A percentile compares a stretch with the other conserved stretches of the same genome.
Conservation (phyloP, 2,113 vertebrate species). For the Equus quagga region DNA sequence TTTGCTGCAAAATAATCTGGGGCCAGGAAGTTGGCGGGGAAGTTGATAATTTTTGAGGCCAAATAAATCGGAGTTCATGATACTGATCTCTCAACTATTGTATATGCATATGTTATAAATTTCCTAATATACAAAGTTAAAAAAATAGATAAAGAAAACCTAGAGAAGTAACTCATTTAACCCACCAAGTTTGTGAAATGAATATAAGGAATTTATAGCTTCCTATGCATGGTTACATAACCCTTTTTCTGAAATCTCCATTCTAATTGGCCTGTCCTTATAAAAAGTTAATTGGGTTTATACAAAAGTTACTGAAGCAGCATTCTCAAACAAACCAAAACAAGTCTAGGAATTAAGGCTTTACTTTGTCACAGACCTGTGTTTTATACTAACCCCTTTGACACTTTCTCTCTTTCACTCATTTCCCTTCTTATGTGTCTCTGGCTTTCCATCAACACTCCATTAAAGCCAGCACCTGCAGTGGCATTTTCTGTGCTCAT, state of each 20-base stretch:
- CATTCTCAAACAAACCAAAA: neutral
- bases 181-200: neutral
- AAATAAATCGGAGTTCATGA: neutral
- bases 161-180: neutral
- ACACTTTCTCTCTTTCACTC: neutral
- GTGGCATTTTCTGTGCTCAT: neutral
- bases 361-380: neutral
- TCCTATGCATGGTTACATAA: slow-evolving; percentile 17
- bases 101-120: neutral
- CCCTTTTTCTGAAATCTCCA: neutral
- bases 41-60: neutral
- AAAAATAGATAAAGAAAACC: neutral
- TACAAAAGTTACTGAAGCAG: neutral
- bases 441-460: neutral
- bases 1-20: slow-evolving; percentile 21
- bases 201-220: neutral
- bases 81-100: neutral
- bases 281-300: neutral
- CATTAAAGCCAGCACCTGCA: slow-evolving; percentile 22
- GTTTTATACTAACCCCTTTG: neutral
- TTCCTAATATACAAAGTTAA: neutral
- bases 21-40: neutral
- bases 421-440: neutral
- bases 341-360: slow-evolving; percentile 4
- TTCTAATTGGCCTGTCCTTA: neutral